Evolutionary conservation across 2,888 invertebrate species (phyloP), one percentile per base, ranked within the genome.

Genomic region (Autographa gamma): DNA sequence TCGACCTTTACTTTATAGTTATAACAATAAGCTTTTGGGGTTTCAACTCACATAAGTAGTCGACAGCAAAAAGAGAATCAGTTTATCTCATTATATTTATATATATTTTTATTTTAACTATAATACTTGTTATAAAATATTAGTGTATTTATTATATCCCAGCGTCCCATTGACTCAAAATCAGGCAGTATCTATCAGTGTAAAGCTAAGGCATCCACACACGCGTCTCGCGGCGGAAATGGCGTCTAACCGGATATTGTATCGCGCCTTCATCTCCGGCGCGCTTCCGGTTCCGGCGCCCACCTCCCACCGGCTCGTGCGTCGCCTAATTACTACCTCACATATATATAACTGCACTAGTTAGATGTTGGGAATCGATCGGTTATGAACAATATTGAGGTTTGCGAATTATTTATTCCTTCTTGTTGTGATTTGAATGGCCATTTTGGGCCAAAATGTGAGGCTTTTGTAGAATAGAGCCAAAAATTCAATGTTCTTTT

Each of bases 241-340:
- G 93, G 95, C 94, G 93, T 93, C 93, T 92, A 93, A 94, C 95
- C 95, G 95, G 95, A 95, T 95, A 95, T 95, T 95, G 95, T 95
- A 95, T 95, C 95, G 95, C 93, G 95, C 93, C 95, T 95, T 95
- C 95, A 95, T 95, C 95, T 95, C 95, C 95, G 95, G 95, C 91
- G 88, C 80, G 91, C 93, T 93, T 95, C 95, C 95, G 92, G 89
- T 93, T 94, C 94, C 93, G 91, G 88, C 89, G 85, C 88, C 90
- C 88, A 81, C 85, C 87, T 86, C 87, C 89, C 88, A 80, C 87
- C 72, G 79, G 85, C 89, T 87, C 91, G 90, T 91, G 91, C 93
- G 90, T 91, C 90, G 92, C 93, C 95, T 95, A 95, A 95, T 95
- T 95, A 95, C 95, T 91, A 88, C 83, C 81, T 81, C 82, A 74